Evolutionary conservation across 2,797 vertebrate species (phyloP), one percentile per base, ranked within the genome.

Genomic region (Tragopan temminckii): DNA sequence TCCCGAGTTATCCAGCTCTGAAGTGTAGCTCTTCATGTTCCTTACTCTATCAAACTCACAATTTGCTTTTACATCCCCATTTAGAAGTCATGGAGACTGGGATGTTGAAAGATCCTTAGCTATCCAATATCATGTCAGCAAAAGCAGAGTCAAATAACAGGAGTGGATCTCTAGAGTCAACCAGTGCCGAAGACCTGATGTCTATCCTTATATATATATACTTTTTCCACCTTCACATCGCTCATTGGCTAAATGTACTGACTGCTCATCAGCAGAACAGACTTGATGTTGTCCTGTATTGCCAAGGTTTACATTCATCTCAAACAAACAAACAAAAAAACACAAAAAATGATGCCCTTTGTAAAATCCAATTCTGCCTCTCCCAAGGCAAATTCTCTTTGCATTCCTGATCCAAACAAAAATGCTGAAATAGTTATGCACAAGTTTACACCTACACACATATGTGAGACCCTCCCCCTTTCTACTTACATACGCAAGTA

Each of bases 81-180:
- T 66, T 66, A 79, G 36, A 69, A 85, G 57, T 12, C 50, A 35
- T 0, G 0, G 29, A 35, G 6, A 55, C 4, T 35, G 57, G 61
- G 43, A 31, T 43, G 10, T 18, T 38, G 46, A 36, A 75, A 79
- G 16, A 21, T 35, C 29, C 19, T 13, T 19, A 42, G 8, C 16
- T 7, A 33, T 33, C 16, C 40, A 91, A 66, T 23, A 25, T 50
- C 23, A 82, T 16, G 9, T 33, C 35, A 86, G 36, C 62, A 64
- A 45, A 13, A n/a, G 31, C 55, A 8, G 20, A 20, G 36, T 43
- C 27, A 77, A 50, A 72, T 23, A 72, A 58, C 0, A 20, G 43
- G 36, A 76, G 9, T 25, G 13, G 42, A 57, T 61, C 50, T 4
- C 10, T 36, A 42, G 53, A 42, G 17, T 14, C 43, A 55, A 68